These are phyloP conservation scores for Zaprionus obscuricornis DNA, from an alignment of 2,888 invertebrate species.

Conservation along the genomic window DNA sequence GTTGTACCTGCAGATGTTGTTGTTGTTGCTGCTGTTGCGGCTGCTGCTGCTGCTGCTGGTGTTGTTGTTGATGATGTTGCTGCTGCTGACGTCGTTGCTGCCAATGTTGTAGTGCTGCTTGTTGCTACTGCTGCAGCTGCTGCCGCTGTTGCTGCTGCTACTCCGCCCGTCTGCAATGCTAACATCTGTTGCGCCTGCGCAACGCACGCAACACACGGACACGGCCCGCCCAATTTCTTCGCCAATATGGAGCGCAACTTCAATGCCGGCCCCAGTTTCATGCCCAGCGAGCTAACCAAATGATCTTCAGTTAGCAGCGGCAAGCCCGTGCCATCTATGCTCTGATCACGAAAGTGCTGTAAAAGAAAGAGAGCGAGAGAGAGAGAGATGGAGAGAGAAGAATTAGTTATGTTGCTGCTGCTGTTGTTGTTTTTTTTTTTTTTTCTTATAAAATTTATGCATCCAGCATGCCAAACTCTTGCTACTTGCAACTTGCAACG, in stretches of 20 bases:
- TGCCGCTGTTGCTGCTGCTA: conserved; percentile 37
- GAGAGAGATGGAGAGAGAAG: conserved; percentile 37
- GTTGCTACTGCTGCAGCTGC: conserved; percentile 32
- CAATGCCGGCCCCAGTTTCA: conserved; percentile 96
- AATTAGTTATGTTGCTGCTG: conserved; percentile 51
- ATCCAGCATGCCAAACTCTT: conserved; percentile 35
- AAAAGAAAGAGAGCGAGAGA: too few relatives aligned
- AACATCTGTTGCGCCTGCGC: conserved; percentile 82
- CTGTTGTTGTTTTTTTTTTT: conserved; percentile 4
- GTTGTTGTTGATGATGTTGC: conserved; percentile 40
- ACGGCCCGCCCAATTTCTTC: conserved; percentile 90
- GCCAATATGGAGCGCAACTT: conserved; percentile 92
- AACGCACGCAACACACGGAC: conserved; percentile 87
- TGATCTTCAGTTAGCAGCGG: conserved; percentile 95
- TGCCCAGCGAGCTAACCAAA: conserved; percentile 92
- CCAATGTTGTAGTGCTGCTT: conserved; percentile 6
- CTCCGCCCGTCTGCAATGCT: conserved; percentile 71
- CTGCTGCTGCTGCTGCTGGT: conserved; percentile 18
- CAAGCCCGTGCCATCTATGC: conserved; percentile 94
- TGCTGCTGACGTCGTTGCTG: too few relatives aligned
- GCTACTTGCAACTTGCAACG: conserved; percentile 23
- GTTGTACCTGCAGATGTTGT: too few relatives aligned
- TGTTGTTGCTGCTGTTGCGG: conserved; percentile 35
- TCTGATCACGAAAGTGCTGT: conserved; percentile 95
- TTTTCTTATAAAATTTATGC: conserved; percentile 47